Evolutionary conservation across 2,888 invertebrate genomes (phyloP), one percentile per base, ranked within the genome.

Genomic region (Apamea monoglypha): DNA sequence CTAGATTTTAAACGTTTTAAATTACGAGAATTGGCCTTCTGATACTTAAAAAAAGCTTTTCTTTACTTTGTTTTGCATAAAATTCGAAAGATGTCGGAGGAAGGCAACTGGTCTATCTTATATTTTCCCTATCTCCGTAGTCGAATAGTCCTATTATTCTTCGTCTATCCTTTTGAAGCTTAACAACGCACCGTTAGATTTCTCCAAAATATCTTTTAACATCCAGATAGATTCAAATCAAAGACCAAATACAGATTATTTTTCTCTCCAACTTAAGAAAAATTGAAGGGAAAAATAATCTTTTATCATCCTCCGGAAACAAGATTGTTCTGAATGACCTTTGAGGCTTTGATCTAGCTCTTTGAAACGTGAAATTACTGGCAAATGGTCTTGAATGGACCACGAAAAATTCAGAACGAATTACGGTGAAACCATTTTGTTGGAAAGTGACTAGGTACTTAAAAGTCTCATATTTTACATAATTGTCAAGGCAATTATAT

Each of bases 291-390:
- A n/a, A n/a, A n/a, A n/a, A n/a, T n/a, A 44, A 18, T 16, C 12
- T 36, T 63, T 53, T 53, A 32, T 32, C n/a, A 36, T 64, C 21
- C 21, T 18, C 32, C 56, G 29, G 70, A 80, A 69, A 79, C n/a
- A 16, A 40, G 61, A 40, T 18, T n/a, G 25, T 47, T 64, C 64
- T 56, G 10, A 64, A 79, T 64, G 16, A 56, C 25, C 32, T 70
- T 64, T 50, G 69, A 47, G 16, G 16, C 1, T 32, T 32, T 73
- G 18, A 68, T 2, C 32, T 63, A n/a, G 61, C 25, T 25, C 18
- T 63, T 18, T 61, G 53, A 44, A 63, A 68, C 67, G 73, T 73
- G 44, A 80, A 73, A 80, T 81, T 36, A 68, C 36, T 80, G 53
- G 18, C 32, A 73, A 81, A 72, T 59, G 25, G 12, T 44, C 59